Percentiles rank a stretch among this genome's conserved stretches.
Conservation (phyloP, 2,888 invertebrate genomes). For the Tachina fera region DNA sequence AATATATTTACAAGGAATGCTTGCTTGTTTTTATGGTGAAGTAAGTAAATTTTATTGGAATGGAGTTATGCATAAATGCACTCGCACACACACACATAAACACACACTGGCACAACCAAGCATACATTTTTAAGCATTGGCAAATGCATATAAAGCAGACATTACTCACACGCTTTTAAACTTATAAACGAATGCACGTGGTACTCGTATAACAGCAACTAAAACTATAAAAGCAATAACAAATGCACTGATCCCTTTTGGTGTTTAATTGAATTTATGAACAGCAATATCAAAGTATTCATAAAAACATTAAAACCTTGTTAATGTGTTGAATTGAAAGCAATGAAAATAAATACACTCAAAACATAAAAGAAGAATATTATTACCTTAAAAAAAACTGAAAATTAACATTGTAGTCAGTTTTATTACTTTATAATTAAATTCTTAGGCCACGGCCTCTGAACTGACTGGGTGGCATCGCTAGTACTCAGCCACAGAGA, state of each 20-base stretch:
- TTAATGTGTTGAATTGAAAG: slow-evolving; percentile 45
- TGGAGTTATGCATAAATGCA: background rate
- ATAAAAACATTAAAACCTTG: slow-evolving; percentile 56
- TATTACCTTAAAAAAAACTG: background rate
- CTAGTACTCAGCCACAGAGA: too few relatives aligned
- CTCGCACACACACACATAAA: background rate
- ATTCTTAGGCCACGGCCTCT: too few relatives aligned
- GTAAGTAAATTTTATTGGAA: slow-evolving; percentile 19
- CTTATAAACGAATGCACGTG: background rate
- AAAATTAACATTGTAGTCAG: too few relatives aligned
- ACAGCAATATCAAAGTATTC: slow-evolving; percentile 61
- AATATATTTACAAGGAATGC: slow-evolving; percentile 34
- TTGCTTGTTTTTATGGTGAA: slow-evolving; percentile 45
- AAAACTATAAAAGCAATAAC: slow-evolving; percentile 28
- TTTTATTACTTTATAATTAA: too few relatives aligned
- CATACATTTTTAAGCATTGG: background rate
- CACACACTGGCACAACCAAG: too few relatives aligned
- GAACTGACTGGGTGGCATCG: too few relatives aligned
- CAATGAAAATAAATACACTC: slow-evolving; percentile 18
- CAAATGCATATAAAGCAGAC: slow-evolving; percentile 18
- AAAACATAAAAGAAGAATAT: background rate
- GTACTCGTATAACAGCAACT: slow-evolving; percentile 6
- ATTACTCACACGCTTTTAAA: background rate
- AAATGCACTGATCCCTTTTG: slow-evolving; percentile 65
- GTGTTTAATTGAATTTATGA: slow-evolving; percentile 71